Evolutionary conservation across 2,113 vertebrate species (phyloP), one percentile per base, ranked within the genome.

Genomic region (Pelusios castaneus): DNA sequence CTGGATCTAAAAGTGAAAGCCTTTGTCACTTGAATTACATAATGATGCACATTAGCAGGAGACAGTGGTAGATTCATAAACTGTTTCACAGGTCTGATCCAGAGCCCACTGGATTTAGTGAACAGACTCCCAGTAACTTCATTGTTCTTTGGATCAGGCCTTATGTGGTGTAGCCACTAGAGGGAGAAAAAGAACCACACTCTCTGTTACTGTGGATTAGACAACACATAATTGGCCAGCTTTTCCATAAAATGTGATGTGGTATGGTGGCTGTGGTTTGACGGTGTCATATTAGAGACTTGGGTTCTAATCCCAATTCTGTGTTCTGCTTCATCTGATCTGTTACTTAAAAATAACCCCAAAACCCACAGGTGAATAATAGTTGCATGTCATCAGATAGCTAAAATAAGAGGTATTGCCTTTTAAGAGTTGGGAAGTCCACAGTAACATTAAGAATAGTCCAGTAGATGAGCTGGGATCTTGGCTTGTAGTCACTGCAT

Each of bases 231-330:
- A 84, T 13, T 3, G 75, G 49, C 45, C 0, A 21, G 8, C 38
- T 96, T 93, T 92, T 10, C 73, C 52, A 17, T 41, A 58, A 92
- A 76, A 54, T 14, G 43, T n/a, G 81, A 27, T 21, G 6, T 56
- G 17, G 45, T 38, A 87, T 73, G 83, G 56, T 58, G 38, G 17
- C 5, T 86, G 73, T 73, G 79, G 85, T 14, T 67, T 31, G 77
- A 3, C 10, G 19, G 5, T 25, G 10, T 73, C 1, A 1, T n/a
- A n/a, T 29, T 55, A 38, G 1, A 52, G 25, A 5, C 2, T 47
- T 60, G 24, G 70, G 70, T 90, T 87, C 25, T 56, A 47, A 11
- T 82, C 45, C 3, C 2, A 43, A 11, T 91, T 63, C 25, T 63
- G 11, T 6, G 34, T 47, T 4, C 4, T 1, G 0, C 10, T 89